Percentiles rank a stretch among this genome's conserved stretches.
Evolutionary conservation across 1,140 invertebrate species (phyloP).

Genomic region (Drosophila tsacasi): DNA sequence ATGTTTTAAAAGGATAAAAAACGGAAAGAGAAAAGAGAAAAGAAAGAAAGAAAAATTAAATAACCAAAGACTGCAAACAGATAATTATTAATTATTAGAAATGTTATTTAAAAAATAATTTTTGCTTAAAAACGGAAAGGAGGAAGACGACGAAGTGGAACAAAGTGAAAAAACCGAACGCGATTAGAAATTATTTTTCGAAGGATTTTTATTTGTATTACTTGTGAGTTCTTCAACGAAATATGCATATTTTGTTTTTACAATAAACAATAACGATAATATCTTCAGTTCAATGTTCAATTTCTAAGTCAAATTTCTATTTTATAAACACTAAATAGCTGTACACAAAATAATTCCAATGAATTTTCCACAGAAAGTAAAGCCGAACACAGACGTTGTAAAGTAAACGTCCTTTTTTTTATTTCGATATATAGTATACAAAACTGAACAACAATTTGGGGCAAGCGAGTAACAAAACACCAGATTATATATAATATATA

Average conservation of each 20-base stretch:
- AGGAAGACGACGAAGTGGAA: slow-evolving; percentile 3
- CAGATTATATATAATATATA: slow-evolving; percentile 47
- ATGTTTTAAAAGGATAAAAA: slow-evolving; percentile 55
- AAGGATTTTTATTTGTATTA: slow-evolving; percentile 54
- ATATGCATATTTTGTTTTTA: slow-evolving; percentile 42
- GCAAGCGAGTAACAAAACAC: slow-evolving; percentile 46
- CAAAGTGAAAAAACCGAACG: slow-evolving; percentile 19
- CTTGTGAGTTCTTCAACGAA: slow-evolving; percentile 25
- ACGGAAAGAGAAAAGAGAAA: slow-evolving; percentile 25
- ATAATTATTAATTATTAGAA: slow-evolving; percentile 86
- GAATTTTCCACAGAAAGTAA: slow-evolving; percentile 52
- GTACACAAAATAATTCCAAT: slow-evolving; percentile 65
- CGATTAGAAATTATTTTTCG: slow-evolving; percentile 51
- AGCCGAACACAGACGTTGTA: slow-evolving; percentile 22
- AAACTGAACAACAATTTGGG: slow-evolving; percentile 53
- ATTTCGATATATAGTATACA: slow-evolving; percentile 41
- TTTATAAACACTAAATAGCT: slow-evolving; percentile 54
- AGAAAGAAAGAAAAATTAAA: slow-evolving; percentile 78
- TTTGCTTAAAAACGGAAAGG: slow-evolving; percentile 69
- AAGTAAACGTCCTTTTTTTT: slow-evolving; percentile 22
- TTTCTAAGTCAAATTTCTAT: slow-evolving; percentile 74
- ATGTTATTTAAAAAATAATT: slow-evolving; percentile 85
- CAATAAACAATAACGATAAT: slow-evolving; percentile 30
- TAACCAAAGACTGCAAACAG: slow-evolving; percentile 86
- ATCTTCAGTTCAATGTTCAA: slow-evolving; percentile 61